Percentiles rank a stretch among this genome's conserved stretches.
These are phyloP conservation scores for Samia ricini DNA, from an alignment of 1,140 invertebrate genomes.

Conservation along the genomic window DNA sequence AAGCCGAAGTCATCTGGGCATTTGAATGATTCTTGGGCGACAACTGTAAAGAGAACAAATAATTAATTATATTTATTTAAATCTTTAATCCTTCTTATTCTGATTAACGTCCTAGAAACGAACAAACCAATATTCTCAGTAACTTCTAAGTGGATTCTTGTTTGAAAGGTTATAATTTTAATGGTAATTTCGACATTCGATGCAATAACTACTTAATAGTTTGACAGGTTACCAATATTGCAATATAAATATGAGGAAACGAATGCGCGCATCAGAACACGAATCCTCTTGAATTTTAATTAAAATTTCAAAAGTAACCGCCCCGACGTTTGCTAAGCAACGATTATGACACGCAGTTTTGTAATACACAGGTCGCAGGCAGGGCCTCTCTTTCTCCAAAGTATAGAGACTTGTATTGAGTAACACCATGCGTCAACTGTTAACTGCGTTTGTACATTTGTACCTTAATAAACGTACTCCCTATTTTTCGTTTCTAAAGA, in stretches of 20 bases:
- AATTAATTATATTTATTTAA: not conserved
- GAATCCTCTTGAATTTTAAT: constrained; percentile 55
- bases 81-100: not conserved
- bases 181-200: not conserved
- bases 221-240: constrained; percentile 30
- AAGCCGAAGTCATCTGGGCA: constrained; percentile 97
- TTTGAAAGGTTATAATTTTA: not conserved
- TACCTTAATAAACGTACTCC: too few relatives aligned
- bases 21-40: constrained; percentile 90
- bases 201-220: constrained; percentile 13
- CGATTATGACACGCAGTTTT: constrained; percentile 48
- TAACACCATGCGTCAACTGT: constrained; percentile 5
- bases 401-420: constrained; percentile 39
- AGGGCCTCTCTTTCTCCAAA: constrained; percentile 63
- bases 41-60: constrained; percentile 75
- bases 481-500: too few relatives aligned
- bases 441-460: not conserved
- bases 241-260: constrained; percentile 30
- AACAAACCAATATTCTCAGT: too few relatives aligned
- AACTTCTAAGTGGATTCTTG: not conserved
- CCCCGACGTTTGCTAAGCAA: constrained; percentile 46
- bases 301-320: constrained; percentile 55
- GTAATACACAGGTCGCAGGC: constrained; percentile 50
- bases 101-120: too few relatives aligned
- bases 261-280: constrained; percentile 27